These are phyloP conservation scores for Drosophila macrospina DNA, from an alignment of 2,888 invertebrate genomes.

Conservation along the genomic window DNA sequence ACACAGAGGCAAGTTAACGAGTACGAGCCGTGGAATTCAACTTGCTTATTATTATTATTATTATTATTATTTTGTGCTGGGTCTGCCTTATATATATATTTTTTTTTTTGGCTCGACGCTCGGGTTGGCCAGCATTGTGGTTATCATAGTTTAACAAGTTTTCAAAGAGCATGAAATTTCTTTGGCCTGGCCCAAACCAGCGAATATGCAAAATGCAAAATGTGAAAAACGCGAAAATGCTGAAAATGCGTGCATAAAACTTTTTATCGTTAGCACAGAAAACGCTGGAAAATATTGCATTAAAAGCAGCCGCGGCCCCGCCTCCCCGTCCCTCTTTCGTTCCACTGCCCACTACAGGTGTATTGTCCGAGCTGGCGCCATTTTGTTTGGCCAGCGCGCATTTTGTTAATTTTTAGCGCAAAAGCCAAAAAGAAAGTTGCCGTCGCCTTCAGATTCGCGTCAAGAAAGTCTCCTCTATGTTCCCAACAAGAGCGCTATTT, in stretches of 20 bases:
- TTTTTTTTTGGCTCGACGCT: constrained; percentile 15
- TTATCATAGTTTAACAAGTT: constrained; percentile 84
- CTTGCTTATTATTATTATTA: constrained; percentile 77
- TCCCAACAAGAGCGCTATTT: constrained; percentile 39
- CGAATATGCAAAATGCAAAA: constrained; percentile 50
- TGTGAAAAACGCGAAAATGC: constrained; percentile 50
- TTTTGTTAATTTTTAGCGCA: constrained; percentile 73
- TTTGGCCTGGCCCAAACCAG: constrained; percentile 56
- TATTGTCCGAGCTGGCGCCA: constrained; percentile 71
- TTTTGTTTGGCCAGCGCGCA: constrained; percentile 69
- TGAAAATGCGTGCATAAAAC: constrained; percentile 77
- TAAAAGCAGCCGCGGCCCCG: constrained; percentile 59
- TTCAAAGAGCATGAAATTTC: constrained; percentile 82
- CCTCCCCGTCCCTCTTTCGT: neutral
- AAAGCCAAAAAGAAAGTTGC: constrained; percentile 64
- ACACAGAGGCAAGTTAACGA: constrained; percentile 72
- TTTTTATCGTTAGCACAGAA: constrained; percentile 73
- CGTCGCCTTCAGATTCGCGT: constrained; percentile 48
- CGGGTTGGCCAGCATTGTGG: constrained; percentile 77
- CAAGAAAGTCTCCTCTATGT: constrained; percentile 39
- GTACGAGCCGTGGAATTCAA: constrained; percentile 56
- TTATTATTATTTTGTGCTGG: constrained; percentile 71
- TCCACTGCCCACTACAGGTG: constrained; percentile 61
- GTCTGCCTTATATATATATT: too few species aligned
- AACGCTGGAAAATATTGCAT: constrained; percentile 75